Evolutionary conservation across 1,140 invertebrate species (phyloP).

Genomic region (Steinernema feltiae): DNA sequence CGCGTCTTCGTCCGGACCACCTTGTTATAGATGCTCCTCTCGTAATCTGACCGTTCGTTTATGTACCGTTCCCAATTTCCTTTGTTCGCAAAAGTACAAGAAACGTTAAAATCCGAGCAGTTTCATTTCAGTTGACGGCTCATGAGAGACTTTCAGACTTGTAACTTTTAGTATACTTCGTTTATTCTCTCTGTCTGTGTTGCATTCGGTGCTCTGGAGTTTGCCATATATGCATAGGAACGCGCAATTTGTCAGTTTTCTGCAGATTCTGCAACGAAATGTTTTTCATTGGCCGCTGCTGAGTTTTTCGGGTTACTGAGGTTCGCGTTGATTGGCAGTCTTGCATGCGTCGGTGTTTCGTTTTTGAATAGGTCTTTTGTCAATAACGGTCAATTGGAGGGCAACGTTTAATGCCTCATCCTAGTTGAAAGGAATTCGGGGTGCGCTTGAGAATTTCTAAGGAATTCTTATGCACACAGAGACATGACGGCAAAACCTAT

Average conservation of each 20-base stretch:
- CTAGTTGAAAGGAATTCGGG: conserved; percentile 9
- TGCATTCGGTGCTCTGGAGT: no score
- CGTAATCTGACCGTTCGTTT: neutral
- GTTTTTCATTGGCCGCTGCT: no score
- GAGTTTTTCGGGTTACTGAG: neutral
- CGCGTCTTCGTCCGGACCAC: neutral
- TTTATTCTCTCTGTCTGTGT: no score
- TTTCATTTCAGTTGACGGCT: neutral
- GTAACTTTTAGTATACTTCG: no score
- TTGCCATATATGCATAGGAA: no score
- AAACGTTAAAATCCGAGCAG: no score
- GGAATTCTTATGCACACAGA: neutral
- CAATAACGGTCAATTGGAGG: conserved; percentile 3
- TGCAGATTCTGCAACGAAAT: no score
- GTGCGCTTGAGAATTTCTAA: conserved; percentile 9
- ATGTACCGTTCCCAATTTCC: neutral
- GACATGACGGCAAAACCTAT: neutral
- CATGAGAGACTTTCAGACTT: no score
- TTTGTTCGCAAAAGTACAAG: neutral
- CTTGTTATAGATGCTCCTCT: no score
- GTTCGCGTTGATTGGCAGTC: neutral
- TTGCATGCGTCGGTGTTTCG: neutral
- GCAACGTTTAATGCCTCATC: conserved; percentile 6
- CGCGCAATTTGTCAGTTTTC: no score
- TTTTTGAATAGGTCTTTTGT: conserved; percentile 4